A percentile compares a stretch with the other conserved stretches of the same genome.
These are phyloP conservation scores for Corythoichthys haematopterus DNA, from an alignment of 2,113 vertebrate species.

Conservation along the genomic window DNA sequence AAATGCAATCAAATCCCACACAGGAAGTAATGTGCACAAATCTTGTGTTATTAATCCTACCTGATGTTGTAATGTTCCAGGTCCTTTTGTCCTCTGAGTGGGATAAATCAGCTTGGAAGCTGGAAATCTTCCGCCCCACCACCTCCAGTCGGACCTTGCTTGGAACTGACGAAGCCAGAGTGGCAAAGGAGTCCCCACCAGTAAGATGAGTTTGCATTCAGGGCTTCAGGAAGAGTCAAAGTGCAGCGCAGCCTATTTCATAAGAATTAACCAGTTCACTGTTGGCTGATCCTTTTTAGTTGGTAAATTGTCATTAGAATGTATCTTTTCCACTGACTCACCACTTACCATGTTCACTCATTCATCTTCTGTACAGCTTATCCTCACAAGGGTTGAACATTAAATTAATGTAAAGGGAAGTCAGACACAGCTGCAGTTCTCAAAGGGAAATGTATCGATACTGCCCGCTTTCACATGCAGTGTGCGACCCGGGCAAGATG, in stretches of 20 bases:
- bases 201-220: constrained; percentile 15
- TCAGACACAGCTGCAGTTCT: no score
- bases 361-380: no score
- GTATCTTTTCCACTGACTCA: no score
- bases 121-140: constrained; percentile 40
- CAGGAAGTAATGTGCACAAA: not conserved
- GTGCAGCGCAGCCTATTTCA: not conserved
- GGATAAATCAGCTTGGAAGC: constrained; percentile 35
- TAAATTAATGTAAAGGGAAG: no score
- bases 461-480: no score
- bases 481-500: no score
- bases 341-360: no score
- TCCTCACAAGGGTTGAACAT: no score
- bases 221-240: not conserved
- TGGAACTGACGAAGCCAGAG: constrained; percentile 31
- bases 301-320: no score
- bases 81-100: constrained; percentile 33
- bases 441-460: no score
- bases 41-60: not conserved
- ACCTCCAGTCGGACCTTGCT: constrained; percentile 47
- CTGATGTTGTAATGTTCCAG: constrained; percentile 20
- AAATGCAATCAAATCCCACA: not conserved
- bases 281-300: no score
- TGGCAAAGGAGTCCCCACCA: constrained; percentile 10
- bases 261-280: no score